Conservation (phyloP, 1,140 invertebrate species). For the Drosophila saltans region DNA sequence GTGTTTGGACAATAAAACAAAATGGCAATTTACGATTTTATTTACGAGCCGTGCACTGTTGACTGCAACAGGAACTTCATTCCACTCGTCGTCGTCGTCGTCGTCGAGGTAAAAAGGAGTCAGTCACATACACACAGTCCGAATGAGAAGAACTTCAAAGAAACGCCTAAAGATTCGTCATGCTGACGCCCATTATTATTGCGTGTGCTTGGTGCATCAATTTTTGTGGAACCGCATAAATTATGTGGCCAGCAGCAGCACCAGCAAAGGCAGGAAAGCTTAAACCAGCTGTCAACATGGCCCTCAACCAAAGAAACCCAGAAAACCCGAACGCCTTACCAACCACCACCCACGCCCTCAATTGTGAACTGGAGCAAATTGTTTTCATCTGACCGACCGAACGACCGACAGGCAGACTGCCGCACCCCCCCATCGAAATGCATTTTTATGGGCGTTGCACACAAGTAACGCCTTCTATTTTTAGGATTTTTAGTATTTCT, state of each 20-base stretch:
- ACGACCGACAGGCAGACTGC: background rate
- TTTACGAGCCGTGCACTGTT: conserved; percentile 66
- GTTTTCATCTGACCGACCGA: conserved; percentile 50
- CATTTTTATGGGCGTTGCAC: conserved; percentile 58
- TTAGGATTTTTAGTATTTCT: background rate
- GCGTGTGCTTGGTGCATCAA: conserved; percentile 19
- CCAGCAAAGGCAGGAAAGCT: background rate
- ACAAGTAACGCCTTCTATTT: conserved; percentile 46
- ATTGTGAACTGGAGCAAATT: conserved; percentile 76
- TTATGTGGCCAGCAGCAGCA: conserved; percentile 52
- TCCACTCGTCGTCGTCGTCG: background rate
- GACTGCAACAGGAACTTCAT: background rate
- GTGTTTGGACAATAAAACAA: conserved; percentile 74
- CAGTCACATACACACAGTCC: conserved; percentile 11
- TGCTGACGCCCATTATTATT: conserved; percentile 17
- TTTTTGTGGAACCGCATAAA: conserved; percentile 67
- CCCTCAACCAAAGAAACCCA: conserved; percentile 14
- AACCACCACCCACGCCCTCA: conserved; percentile 27
- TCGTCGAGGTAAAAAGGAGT: conserved; percentile 2
- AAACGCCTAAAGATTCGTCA: conserved; percentile 32
- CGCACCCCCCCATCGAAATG: conserved; percentile 36
- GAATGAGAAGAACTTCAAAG: conserved; percentile 19
- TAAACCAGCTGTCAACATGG: conserved; percentile 69
- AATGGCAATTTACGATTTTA: conserved; percentile 81
- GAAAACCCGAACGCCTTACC: conserved; percentile 3